Evolutionary conservation across 2,113 vertebrate species (phyloP).

Genomic region (Gymnogyps californianus): DNA sequence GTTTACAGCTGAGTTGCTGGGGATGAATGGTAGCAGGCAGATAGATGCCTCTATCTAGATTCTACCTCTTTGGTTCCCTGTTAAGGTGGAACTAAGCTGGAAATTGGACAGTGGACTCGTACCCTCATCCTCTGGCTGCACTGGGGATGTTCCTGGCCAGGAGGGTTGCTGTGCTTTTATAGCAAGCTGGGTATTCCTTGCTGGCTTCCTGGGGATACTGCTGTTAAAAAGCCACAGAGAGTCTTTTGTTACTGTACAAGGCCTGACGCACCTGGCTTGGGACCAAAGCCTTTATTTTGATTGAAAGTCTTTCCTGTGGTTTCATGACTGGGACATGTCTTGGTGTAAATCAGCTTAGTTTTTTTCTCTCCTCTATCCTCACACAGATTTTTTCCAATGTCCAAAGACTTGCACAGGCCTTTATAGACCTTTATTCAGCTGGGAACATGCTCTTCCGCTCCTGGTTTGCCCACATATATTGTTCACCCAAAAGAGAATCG

Average conservation of each 20-base stretch:
- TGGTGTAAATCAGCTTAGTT: neutral
- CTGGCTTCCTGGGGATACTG: neutral
- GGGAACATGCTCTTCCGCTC: slow-evolving; percentile 89
- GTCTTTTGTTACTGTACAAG: neutral
- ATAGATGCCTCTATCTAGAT: neutral
- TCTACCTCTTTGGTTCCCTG: neutral
- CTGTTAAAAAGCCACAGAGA: neutral
- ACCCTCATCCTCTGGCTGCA: neutral
- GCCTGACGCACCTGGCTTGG: neutral
- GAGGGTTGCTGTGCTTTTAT: neutral
- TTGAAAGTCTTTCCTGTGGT: neutral
- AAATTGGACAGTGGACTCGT: neutral
- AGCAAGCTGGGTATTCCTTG: neutral
- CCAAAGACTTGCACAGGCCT: slow-evolving; percentile 84
- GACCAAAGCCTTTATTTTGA: neutral
- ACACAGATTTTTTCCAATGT: slow-evolving; percentile 85
- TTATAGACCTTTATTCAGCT: slow-evolving; percentile 84
- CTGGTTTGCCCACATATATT: slow-evolving; percentile 81
- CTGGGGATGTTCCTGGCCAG: neutral
- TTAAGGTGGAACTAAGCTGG: neutral
- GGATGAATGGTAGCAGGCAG: neutral
- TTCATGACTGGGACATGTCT: neutral
- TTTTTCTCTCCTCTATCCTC: neutral
- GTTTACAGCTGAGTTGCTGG: neutral
- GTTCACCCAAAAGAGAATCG: slow-evolving; percentile 30